These are phyloP conservation scores for Arnoldichthys spilopterus DNA, from an alignment of 2,797 vertebrate genomes.

Conservation along the genomic window DNA sequence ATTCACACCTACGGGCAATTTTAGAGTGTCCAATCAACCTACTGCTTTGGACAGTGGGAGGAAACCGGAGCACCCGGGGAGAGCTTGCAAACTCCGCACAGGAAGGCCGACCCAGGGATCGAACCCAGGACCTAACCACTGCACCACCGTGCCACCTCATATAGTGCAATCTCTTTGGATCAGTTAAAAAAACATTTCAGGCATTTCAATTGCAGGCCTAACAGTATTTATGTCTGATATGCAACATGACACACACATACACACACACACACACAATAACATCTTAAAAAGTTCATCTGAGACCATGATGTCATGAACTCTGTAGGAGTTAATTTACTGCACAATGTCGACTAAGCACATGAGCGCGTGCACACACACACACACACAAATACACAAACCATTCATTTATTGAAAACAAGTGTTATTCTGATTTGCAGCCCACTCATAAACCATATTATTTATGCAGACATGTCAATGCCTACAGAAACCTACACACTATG, in stretches of 20 bases:
- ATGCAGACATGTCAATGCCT: slow-evolving; percentile 1
- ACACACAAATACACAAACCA: background rate
- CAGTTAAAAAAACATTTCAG: no score
- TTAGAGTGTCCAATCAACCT: no score
- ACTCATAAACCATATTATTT: slow-evolving; percentile 27
- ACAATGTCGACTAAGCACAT: background rate
- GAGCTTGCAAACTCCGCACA: no score
- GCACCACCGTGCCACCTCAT: no score
- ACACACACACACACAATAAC: background rate
- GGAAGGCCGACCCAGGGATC: no score
- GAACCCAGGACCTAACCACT: no score
- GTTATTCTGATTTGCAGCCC: slow-evolving; percentile 16
- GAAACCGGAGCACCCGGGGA: no score
- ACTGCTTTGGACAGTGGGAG: no score
- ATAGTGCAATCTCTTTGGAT: no score
- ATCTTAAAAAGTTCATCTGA: background rate
- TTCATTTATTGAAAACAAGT: slow-evolving; percentile 30
- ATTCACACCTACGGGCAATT: no score
- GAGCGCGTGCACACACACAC: background rate
- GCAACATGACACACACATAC: background rate
- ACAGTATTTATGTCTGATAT: background rate
- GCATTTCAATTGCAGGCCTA: background rate
- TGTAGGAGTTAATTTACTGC: slow-evolving; percentile 5
- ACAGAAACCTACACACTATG: slow-evolving; percentile 30
- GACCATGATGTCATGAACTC: background rate